Evolutionary conservation across 2,113 vertebrate genomes (phyloP).

Genomic region (Tychaedon coryphoeus): DNA sequence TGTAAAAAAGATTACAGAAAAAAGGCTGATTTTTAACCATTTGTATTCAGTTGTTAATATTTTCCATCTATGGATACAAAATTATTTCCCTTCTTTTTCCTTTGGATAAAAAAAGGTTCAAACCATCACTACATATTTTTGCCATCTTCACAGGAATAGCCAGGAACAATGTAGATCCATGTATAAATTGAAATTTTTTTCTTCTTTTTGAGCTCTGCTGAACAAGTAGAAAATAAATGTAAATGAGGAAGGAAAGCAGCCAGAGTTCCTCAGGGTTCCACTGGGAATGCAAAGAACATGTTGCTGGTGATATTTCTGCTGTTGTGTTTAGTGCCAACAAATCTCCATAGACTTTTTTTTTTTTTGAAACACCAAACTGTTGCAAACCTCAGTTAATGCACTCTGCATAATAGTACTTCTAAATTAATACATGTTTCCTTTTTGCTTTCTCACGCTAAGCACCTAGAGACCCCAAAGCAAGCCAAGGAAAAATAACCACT

Average conservation of each 20-base stretch:
- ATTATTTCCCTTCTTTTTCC: neutral
- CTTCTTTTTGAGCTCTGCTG: neutral
- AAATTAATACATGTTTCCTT: neutral
- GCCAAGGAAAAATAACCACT: neutral
- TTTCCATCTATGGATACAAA: neutral
- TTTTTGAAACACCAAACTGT: neutral
- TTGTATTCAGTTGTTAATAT: neutral
- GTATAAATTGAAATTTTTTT: neutral
- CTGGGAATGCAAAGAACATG: neutral
- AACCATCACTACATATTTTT: neutral
- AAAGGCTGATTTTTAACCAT: neutral
- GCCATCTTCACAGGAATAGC: neutral
- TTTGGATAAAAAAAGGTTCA: neutral
- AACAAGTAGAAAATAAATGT: slow-evolving; percentile 41
- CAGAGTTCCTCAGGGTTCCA: neutral
- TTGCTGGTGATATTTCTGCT: slow-evolving; percentile 16
- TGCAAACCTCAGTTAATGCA: slow-evolving; percentile 9
- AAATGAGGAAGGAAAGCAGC: slow-evolving; percentile 16
- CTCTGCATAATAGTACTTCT: neutral
- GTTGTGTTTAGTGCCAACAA: slow-evolving; percentile 15
- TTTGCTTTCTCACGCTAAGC: neutral
- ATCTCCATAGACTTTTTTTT: neutral
- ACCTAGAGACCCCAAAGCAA: neutral
- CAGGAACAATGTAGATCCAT: neutral
- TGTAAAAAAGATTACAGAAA: neutral